Evolutionary conservation across 2,113 vertebrate genomes (phyloP), one percentile per base, ranked within the genome.

Genomic region (Collichthys lucidus): DNA sequence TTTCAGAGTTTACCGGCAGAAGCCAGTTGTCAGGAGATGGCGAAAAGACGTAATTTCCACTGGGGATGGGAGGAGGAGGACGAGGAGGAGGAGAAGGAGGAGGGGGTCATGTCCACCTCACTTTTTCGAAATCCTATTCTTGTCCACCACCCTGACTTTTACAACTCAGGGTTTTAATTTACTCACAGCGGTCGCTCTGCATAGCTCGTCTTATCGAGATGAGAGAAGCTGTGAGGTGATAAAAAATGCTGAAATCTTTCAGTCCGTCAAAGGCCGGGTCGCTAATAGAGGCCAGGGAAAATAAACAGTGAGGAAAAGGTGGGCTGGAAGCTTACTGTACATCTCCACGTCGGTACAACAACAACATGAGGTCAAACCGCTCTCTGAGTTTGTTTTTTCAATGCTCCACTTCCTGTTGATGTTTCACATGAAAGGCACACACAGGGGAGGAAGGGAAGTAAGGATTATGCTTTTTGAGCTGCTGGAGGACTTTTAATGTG

Each of bases 1-100:
- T 90, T 88, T 56, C 62, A 59, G 68, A 85, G 59, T 91, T 80
- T 66, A 71, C 40, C 22, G 11, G 65, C 35, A 40, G 52, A 52
- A 68, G 47, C 61, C 22, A 62, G 50, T 62, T 53, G 65, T 50
- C 76, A 63, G 72, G 53, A 61, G 80, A 75, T 57, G 83, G 70
- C 44, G 35, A 40, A 16, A 42, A 60, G 74, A 46, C 1, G 47
- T 69, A 19, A 83, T 85, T 85, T 71, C 74, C 31, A 49, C 70
- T 1, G 24, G 44, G 61, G 74, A 59, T 4, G 22, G 35, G 7
- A 40, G 35, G 35, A 40, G 35, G 35, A 35, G 35, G 35, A 40
- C 7, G 35, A 40, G 35, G 35, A 35, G 35, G 35, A 35, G 35
- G 35, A 35, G n/a, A n/a, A n/a, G 35, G 31, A 12, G 29, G 20